Conservation (phyloP, 1,140 invertebrate genomes). For the Bombus sibiricus region DNA sequence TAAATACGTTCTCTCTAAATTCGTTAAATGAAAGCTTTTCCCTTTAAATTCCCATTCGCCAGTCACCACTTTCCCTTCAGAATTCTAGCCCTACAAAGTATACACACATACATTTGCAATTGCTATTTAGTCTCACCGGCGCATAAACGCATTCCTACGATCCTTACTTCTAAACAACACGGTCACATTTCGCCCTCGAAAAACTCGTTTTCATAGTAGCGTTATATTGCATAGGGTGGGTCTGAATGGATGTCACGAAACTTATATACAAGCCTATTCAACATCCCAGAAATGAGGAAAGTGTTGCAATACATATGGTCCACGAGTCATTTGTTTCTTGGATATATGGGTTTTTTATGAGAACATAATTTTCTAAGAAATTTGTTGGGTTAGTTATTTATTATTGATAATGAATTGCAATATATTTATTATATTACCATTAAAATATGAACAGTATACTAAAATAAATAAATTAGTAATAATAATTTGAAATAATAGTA, state of each 20-base stretch:
- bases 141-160: constrained; percentile 16
- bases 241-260: constrained; percentile 2
- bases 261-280: constrained; percentile 16
- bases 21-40: not conserved
- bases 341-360: not conserved
- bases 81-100: not conserved
- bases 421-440: not conserved
- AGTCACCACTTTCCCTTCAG: constrained; percentile 1
- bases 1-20: not conserved
- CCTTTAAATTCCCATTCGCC: not conserved
- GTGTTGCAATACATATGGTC: not conserved
- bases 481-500: not conserved
- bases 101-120: not conserved
- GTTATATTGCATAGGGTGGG: not conserved
- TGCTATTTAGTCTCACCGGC: constrained; percentile 22
- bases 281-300: not conserved
- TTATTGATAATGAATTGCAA: too few species aligned
- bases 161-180: constrained; percentile 28
- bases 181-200: not conserved
- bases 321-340: not conserved
- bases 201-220: not conserved
- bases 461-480: not conserved
- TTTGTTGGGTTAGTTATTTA: not conserved
- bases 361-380: not conserved
- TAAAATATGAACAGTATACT: not conserved